Base-by-base conservation (phyloP, 2,113 vertebrate species). In the Hyaena hyaena region DNA sequence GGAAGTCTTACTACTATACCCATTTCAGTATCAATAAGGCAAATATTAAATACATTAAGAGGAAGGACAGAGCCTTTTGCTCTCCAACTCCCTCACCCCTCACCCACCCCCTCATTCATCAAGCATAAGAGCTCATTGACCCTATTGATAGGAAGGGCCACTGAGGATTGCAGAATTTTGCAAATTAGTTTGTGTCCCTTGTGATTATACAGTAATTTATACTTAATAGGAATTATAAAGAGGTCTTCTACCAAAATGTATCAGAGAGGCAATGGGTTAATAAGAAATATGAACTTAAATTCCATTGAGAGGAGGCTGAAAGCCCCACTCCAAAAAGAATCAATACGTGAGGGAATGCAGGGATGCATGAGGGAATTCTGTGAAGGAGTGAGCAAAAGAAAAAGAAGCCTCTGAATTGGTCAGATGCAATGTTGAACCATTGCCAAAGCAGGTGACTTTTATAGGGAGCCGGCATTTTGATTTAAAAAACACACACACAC, bases 161-260 rank as follows among this genome's bases (percentile, higher is more conserved):
- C 55, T 68, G 87, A 93, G 73, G 69, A 97, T 68, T 89, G 71
- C 80, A 90, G 83, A 95, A 81, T 96, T 96, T 96, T 97, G 87
- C 84, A 98, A 98, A 97, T 98, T 95, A 97, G 68, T 89, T 95
- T 85, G 26, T 73, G 61, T 97, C 91, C 86, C 91, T 48, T 93
- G 91, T 92, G 91, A 82, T 26, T 89, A 68, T 77, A 73, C 19
- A 97, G 95, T 93, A 94, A 98, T 97, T 97, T 97, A 96, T 79
- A 97, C 80, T 95, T 97, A 96, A 97, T 97, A 96, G 74, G 35
- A 96, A 97, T 98, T 97, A 95, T 79, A 96, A 97, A 96, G 83
- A 97, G 63, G 81, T 93, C 91, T 95, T 97, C 85, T 39, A 97
- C 93, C 93, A 94, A 97, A 98, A 97, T 91, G 76, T 94, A 77